Percentiles rank a stretch among this genome's conserved stretches.
Evolutionary conservation across 2,797 vertebrate genomes (phyloP).

Genomic region (Lithobates pipiens): DNA sequence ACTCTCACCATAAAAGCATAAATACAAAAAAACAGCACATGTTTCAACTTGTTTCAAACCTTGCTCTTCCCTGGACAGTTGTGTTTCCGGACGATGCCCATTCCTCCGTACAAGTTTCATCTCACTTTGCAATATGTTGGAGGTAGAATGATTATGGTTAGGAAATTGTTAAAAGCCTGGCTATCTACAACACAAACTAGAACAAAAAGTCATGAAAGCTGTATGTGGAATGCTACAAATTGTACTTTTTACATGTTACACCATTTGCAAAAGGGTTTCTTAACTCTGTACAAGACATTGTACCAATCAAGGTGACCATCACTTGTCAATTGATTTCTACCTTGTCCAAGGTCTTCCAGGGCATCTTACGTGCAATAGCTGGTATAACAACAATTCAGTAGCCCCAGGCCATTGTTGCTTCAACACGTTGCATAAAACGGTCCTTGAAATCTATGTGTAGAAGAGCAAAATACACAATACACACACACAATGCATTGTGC

Average conservation of each 20-base stretch:
- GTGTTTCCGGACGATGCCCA: neutral
- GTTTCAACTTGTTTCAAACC: too few species aligned
- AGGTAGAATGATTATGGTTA: neutral
- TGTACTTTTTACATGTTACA: neutral
- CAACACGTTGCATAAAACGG: slow-evolving; percentile 15
- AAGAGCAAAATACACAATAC: neutral
- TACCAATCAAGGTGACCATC: neutral
- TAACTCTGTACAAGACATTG: neutral
- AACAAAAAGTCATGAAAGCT: neutral
- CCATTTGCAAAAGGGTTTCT: neutral
- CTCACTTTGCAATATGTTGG: neutral
- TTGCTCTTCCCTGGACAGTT: too few species aligned
- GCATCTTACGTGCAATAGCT: neutral
- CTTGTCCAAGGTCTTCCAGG: neutral
- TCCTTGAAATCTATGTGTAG: slow-evolving; percentile 22
- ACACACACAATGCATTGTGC: neutral
- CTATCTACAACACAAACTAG: neutral
- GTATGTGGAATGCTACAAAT: neutral
- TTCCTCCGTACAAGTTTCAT: neutral
- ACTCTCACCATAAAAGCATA: neutral
- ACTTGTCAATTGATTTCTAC: neutral
- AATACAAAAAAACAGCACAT: too few species aligned
- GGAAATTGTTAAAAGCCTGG: neutral
- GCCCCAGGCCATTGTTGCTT: slow-evolving; percentile 9
- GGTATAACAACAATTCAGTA: slow-evolving; percentile 9